Conservation (phyloP, 2,888 invertebrate genomes). For the Koerneria pararmatus region DNA sequence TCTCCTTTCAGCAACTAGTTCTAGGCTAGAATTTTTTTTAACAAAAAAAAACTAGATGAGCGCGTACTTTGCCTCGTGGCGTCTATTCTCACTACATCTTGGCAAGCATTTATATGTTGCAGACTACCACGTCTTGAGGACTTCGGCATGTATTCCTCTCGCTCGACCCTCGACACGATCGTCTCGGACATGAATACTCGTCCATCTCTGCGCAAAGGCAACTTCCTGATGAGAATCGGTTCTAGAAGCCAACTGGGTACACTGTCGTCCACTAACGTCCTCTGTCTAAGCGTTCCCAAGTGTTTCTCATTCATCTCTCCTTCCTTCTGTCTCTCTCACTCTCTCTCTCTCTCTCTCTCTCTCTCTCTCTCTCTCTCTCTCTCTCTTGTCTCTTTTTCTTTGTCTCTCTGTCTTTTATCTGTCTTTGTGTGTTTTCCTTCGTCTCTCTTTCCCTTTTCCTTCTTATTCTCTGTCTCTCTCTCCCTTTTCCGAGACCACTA, state of each 20-base stretch:
- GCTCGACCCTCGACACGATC: constrained; percentile 15
- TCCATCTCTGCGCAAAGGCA: constrained; percentile 23
- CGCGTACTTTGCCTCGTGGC: too few species aligned
- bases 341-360: neutral
- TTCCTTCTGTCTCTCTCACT: neutral
- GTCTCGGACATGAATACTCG: constrained; percentile 19
- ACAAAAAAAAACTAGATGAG: neutral
- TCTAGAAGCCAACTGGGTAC: constrained; percentile 21
- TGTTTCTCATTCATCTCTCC: neutral
- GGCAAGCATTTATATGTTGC: too few species aligned
- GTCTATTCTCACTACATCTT: too few species aligned
- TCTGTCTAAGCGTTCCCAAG: too few species aligned
- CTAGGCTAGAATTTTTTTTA: neutral
- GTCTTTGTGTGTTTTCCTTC: too few species aligned
- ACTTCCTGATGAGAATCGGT: constrained; percentile 21
- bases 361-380: too few species aligned
- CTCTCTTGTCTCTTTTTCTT: too few species aligned
- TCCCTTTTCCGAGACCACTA: too few species aligned
- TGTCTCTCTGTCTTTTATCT: too few species aligned
- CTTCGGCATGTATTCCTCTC: constrained; percentile 19
- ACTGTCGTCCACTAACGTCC: neutral
- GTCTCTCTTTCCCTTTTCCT: too few species aligned
- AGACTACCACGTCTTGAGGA: constrained; percentile 24
- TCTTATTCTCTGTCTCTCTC: too few species aligned
- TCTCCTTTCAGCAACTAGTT: neutral